A percentile compares a stretch with the other conserved stretches of the same genome.
These are phyloP conservation scores for Macrophya alboannulata DNA, from an alignment of 2,888 invertebrate genomes.

Conservation along the genomic window DNA sequence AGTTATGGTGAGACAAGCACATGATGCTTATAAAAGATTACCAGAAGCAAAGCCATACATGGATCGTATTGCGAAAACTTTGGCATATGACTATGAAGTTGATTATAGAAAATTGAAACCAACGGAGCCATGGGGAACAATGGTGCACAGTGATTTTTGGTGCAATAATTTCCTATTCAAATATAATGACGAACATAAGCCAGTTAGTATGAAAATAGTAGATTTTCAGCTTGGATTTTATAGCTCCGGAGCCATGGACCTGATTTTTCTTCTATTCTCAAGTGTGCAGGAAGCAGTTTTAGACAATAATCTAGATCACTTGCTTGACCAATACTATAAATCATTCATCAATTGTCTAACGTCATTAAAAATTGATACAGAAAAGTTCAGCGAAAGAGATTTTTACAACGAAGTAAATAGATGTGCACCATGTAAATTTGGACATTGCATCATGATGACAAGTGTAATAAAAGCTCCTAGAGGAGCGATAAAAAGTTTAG, in stretches of 20 bases:
- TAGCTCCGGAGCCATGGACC: conserved; percentile 74
- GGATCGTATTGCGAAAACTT: conserved; percentile 69
- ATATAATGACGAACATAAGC: conserved; percentile 66
- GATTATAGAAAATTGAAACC: conserved; percentile 39
- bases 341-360: conserved; percentile 70
- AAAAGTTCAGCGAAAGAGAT: conserved; percentile 65
- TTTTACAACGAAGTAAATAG: conserved; percentile 69
- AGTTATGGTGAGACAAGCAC: conserved; percentile 72
- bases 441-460: conserved; percentile 76
- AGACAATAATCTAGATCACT: conserved; percentile 71
- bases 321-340: conserved; percentile 74
- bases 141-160: conserved; percentile 78
- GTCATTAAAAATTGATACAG: conserved; percentile 66
- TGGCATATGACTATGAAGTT: conserved; percentile 63
- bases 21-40: conserved; percentile 67
- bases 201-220: conserved; percentile 75
- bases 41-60: conserved; percentile 67
- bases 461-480: conserved; percentile 76
- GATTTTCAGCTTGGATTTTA: conserved; percentile 76
- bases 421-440: conserved; percentile 71
- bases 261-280: conserved; percentile 77
- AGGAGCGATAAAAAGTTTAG: conserved; percentile 66
- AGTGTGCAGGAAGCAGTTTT: conserved; percentile 72
- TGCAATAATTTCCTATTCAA: conserved; percentile 79
- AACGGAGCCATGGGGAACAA: conserved; percentile 74